Base-by-base conservation (phyloP, 2,888 invertebrate species). In the Nezara viridula region DNA sequence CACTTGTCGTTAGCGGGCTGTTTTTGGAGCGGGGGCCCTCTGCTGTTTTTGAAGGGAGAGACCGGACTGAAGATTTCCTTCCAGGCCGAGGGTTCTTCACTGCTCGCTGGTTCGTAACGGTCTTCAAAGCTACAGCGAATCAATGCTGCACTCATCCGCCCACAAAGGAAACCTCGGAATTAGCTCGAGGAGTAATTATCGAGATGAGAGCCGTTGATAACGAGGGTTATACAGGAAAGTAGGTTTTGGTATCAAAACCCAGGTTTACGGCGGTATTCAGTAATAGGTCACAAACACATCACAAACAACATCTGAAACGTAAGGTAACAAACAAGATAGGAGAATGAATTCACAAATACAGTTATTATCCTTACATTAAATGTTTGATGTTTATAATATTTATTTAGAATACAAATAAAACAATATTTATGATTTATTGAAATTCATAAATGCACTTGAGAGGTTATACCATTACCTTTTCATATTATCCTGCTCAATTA, bases 1-100 rank as follows among this genome's bases (percentile, higher is more conserved):
- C 32, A 66, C 60, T 52, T 88, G 49, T 88, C 88, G 77, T 88
- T 88, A 88, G 50, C 24, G 81, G 81, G n/a, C n/a, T 81, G 81
- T 81, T 81, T 81, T 81, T 81, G 88, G 86, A 55, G 24, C 21
- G 55, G 3, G 52, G 86, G 86, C 10, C 55, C 52, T 55, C 52
- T 37, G 86, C 52, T 52, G 86, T 86, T 86, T 86, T 86, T 52
- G 32, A 27, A 49, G 50, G 86, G 86, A 86, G 66, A 44, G 44
- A 7, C 24, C 2, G 66, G 66, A 21, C 81, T 14, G 16, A n/a
- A 40, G 81, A 81, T 81, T 81, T 47, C 40, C 81, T 81, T 81
- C 81, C 81, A 81, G 24, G 81, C 40, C 81, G 81, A 21, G n/a
- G 81, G n/a, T 47, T 81, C 81, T 47, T 81, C 81, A 81, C 81